These are phyloP conservation scores for Montipora foliosa DNA, from an alignment of 64 coral and sea anemone genomes.

Conservation along the genomic window DNA sequence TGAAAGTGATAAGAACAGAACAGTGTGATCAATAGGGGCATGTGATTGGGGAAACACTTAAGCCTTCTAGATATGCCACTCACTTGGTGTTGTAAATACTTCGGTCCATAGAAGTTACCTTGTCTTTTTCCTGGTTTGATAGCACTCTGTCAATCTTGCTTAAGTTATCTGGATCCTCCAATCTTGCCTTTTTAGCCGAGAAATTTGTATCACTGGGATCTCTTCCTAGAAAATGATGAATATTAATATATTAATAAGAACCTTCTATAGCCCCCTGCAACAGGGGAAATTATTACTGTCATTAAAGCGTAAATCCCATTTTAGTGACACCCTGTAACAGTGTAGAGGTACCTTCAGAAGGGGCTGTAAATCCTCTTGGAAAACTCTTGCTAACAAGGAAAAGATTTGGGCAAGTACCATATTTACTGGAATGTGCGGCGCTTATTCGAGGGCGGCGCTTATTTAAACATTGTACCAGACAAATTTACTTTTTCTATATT, in stretches of 20 bases:
- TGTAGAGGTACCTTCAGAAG: neutral
- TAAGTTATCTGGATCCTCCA: conserved; percentile 8
- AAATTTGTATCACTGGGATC: neutral
- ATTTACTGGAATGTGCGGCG: too few species aligned
- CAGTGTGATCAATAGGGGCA: neutral
- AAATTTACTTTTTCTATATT: too few species aligned
- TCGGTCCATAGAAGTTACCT: neutral
- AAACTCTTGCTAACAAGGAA: neutral
- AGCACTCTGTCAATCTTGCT: conserved; percentile 21
- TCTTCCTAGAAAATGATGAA: conserved; percentile 25
- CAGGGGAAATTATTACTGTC: neutral
- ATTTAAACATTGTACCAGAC: too few species aligned
- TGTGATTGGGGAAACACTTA: neutral
- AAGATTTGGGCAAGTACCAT: neutral
- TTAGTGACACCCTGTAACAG: neutral
- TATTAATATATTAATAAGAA: neutral
- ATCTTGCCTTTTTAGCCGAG: conserved; percentile 15
- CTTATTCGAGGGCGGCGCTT: too few species aligned
- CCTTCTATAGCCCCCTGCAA: neutral
- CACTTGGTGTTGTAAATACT: conserved; percentile 46
- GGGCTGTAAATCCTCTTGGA: too few species aligned
- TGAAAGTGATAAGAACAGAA: neutral
- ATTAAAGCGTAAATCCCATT: neutral
- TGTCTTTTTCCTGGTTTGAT: conserved; percentile 43
- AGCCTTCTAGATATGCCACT: conserved; percentile 3